Evolutionary conservation across 2,888 invertebrate genomes (phyloP), one percentile per base, ranked within the genome.

Genomic region (Drosophila borborema): DNA sequence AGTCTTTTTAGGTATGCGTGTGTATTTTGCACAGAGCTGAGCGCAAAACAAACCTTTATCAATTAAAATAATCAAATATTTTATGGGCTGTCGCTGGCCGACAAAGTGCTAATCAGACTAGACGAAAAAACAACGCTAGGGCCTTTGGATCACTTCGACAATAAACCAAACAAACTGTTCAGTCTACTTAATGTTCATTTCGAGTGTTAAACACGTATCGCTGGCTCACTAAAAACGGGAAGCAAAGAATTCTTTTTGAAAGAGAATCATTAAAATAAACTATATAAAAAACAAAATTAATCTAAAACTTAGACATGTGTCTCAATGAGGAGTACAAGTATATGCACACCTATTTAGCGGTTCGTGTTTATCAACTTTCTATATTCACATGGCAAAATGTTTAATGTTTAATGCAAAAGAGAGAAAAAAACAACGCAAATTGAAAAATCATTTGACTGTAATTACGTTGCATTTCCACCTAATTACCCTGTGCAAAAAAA

Each of bases 331-430:
- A 91, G 63, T 90, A 91, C 65, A 90, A 89, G 46, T 77, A 91
- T 74, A 89, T 91, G 89, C 91, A 91, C 63, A 77, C 82, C 54
- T 87, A 92, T 86, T 83, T 92, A 63, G 86, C 91, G 91, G 87
- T 87, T 68, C 48, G 91, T 91, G 51, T 62, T 72, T 64, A 61
- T 48, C 38, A 34, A 34, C 49, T 51, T 51, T 51, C 49, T 18
- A 51, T 84, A 80, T 86, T 88, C 82, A 86, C 86, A 86, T 78
- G 74, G 69, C 67, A 74, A 66, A 20, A 36, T 36, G 4, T 20
- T 20, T 8, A 34, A 34, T 12, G 23, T 18, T 51, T 12, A 63
- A 74, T 80, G 74, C 72, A 1, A 9, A 31, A 66, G 41, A 31
- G 58, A 69, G 64, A 55, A 51, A 49, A 69, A 67, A 73, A 46